Base-by-base conservation (phyloP, 2,113 vertebrate species). In the Gila orcuttii region DNA sequence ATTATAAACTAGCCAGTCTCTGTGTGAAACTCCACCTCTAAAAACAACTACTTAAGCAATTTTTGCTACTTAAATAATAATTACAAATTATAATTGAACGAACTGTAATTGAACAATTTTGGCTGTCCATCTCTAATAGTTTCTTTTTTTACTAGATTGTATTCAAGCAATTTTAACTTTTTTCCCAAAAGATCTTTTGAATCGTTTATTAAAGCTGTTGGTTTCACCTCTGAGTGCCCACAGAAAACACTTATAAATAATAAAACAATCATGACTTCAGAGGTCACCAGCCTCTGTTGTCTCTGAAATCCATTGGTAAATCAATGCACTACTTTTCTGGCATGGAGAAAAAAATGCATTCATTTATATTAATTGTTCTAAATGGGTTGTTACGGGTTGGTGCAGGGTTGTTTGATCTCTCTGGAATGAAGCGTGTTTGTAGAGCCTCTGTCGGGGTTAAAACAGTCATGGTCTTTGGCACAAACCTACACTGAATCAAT, bases 371-470 rank as follows among this genome's bases (percentile, higher is more conserved):
- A 85, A 71, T 68, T 55, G 60, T 68, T 85, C 19, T 60, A 77
- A 87, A 74, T 85, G n/a, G 23, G 23, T 45, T 21, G 8, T 55
- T 62, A 74, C 59, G n/a, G 23, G 23, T 45, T 21, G 5, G 76
- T 62, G 50, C 21, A 79, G 68, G 57, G 68, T 74, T 45, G 39
- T 74, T 74, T 74, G 71, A 74, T 25, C 71, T 74, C 36, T 74
- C 82, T 75, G 69, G 52, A 79, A 79, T 73, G 79, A n/a, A 57
- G 66, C 9, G 13, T 85, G 83, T 57, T 76, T 85, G 84, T 79
- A 87, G n/a, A 73, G 12, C 68, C 39, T 82, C 78, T 2, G 15
- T 47, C 0, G 9, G 57, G 69, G 86, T 85, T 82, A 81, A 75
- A 85, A 59, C 45, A 71, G 62, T 47, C 0, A 31, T 52, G 74